A percentile compares a stretch with the other conserved stretches of the same genome.
phyloP scores from a whole-genome alignment of 2,888 invertebrate species.

The Diadegma fenestrale region DNA sequence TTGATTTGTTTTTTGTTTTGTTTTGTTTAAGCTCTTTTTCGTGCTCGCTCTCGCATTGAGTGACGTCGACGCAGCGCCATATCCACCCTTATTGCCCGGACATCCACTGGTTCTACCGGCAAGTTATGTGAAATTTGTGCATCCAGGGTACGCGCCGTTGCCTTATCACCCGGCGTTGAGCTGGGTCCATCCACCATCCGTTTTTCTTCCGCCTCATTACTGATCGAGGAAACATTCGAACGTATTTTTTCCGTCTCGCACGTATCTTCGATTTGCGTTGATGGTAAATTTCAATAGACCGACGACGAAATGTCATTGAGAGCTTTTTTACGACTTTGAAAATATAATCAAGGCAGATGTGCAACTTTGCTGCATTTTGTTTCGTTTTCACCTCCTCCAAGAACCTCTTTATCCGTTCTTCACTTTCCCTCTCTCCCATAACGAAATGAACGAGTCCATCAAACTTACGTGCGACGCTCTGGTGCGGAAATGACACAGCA shows the following conservation, averaged over 20 bases:
- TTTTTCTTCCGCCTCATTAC: constrained; percentile 62
- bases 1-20: background rate
- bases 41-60: constrained; percentile 53
- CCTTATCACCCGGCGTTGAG: constrained; percentile 59
- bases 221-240: constrained; percentile 31
- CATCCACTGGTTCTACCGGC: constrained; percentile 53
- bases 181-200: constrained; percentile 55
- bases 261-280: constrained; percentile 2
- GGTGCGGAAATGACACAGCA: background rate
- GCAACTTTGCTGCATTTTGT: background rate
- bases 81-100: constrained; percentile 60
- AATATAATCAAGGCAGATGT: constrained; percentile 18
- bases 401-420: background rate
- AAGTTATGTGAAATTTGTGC: constrained; percentile 64
- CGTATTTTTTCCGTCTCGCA: background rate
- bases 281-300: constrained; percentile 13
- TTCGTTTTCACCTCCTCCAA: background rate
- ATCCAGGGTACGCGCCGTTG: constrained; percentile 61
- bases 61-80: constrained; percentile 55
- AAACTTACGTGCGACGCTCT: background rate
- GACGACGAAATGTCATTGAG: background rate
- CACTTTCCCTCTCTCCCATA: background rate
- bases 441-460: constrained; percentile 3
- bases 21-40: constrained; percentile 40
- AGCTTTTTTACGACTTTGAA: constrained; percentile 15